Percentiles rank a stretch among this genome's conserved stretches.
Evolutionary conservation across 1,140 invertebrate species (phyloP).

Genomic region (Rhopalosiphum maidis): DNA sequence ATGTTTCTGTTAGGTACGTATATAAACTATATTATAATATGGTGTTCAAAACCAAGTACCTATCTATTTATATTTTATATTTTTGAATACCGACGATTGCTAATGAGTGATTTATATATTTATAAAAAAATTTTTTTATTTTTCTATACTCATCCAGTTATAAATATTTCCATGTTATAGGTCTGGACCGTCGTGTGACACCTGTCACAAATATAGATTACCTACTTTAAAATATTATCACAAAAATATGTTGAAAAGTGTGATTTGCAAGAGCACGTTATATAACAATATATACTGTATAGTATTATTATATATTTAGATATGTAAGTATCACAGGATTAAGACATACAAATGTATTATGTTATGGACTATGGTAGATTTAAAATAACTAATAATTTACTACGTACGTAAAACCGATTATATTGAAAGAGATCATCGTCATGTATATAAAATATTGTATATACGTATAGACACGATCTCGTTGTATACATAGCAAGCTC

Average conservation of each 20-base stretch:
- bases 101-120: neutral
- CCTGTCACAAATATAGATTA: neutral
- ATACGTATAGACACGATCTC: neutral
- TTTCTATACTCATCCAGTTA: neutral
- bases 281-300: neutral
- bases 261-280: neutral
- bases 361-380: neutral
- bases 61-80: neutral
- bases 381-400: neutral
- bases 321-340: neutral
- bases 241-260: neutral
- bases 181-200: neutral
- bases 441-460: neutral
- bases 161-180: neutral
- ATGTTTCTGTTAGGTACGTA: neutral
- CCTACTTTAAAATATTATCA: neutral
- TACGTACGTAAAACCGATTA: neutral
- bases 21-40: too few relatives aligned
- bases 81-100: neutral
- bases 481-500: neutral
- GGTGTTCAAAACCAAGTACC: neutral
- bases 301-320: neutral
- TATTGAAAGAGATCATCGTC: neutral
- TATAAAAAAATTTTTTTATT: too few relatives aligned
- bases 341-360: neutral